Conservation (phyloP, 2,888 invertebrate genomes). For the Parnassius apollo region DNA sequence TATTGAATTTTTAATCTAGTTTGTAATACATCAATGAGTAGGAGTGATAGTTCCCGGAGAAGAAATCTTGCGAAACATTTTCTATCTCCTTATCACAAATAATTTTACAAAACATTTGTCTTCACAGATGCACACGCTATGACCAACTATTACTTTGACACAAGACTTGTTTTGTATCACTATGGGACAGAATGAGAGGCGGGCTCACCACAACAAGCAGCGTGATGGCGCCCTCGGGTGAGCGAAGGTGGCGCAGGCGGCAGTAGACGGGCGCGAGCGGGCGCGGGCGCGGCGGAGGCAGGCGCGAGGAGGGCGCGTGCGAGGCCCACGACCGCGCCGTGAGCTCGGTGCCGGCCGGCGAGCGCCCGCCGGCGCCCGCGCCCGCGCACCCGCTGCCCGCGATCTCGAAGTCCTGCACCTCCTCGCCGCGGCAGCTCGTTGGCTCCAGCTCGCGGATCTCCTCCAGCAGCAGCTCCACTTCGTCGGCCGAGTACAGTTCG, state of each 20-base stretch:
- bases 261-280: conserved; percentile 74
- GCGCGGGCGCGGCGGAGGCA: conserved; percentile 61
- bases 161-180: too few relatives aligned
- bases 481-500: conserved; percentile 79
- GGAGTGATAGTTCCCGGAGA: too few relatives aligned
- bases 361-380: conserved; percentile 61
- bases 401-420: conserved; percentile 80
- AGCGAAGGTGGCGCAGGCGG: conserved; percentile 50
- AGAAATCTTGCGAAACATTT: too few relatives aligned
- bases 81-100: too few relatives aligned
- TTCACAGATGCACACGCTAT: too few relatives aligned
- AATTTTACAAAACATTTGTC: too few relatives aligned
- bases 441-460: conserved; percentile 79
- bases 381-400: conserved; percentile 77
- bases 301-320: conserved; percentile 74
- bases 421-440: conserved; percentile 75
- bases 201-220: conserved; percentile 41
- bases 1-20: too few relatives aligned
- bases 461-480: conserved; percentile 79
- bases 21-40: too few relatives aligned
- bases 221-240: conserved; percentile 42
- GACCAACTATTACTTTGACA: too few relatives aligned
- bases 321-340: conserved; percentile 79
- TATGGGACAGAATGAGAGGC: too few relatives aligned
- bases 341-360: conserved; percentile 70